Base-by-base conservation (phyloP, 1,140 invertebrate genomes). In the Calephelis virginiensis region DNA sequence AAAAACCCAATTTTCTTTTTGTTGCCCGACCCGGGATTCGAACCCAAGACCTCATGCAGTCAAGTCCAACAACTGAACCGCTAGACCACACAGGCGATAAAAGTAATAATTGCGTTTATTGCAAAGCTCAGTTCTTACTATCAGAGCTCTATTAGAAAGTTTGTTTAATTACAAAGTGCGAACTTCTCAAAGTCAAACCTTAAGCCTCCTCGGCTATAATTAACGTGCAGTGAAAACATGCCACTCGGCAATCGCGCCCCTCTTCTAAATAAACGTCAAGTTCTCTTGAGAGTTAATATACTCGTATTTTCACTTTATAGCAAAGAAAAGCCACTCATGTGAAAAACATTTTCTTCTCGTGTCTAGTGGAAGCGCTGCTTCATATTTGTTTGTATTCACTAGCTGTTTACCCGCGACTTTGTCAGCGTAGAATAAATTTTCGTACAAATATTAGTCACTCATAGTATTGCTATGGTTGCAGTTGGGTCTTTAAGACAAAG, bases 211-310 rank as follows among this genome's bases (percentile, higher is more conserved):
- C 59, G 72, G 71, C 70, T 63, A 64, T 74, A 77, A 72, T 74
- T 76, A 76, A 69, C 63, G 68, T 48, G 61, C 68, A 63, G 68
- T 74, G 70, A 76, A 76, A 74, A 74, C 72, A 70, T 63, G 63
- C 38, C 28, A 63, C 64, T 69, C 67, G 40, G 40, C 40, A 43
- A 7, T 43, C 40, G 40, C 63, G 63, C 66, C 65, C 65, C 68
- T 62, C 63, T 62, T 56, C 61, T 59, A 63, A 67, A 67, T 63
- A 72, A 71, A 72, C 66, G 70, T 68, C 70, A 68, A 68, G 61
- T 66, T 75, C 70, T 64, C 68, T 67, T 56, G 67, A 69, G 64
- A 71, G 56, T 67, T 66, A 71, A 71, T 71, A 60, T 47, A 17
- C 14, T 67, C 45, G 37, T 48, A 10, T 61, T 63, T 62, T 70